Percentiles rank a stretch among this genome's conserved stretches.
phyloP scores from a whole-genome alignment of 2,888 invertebrate species.

The Phorcus lineatus region DNA sequence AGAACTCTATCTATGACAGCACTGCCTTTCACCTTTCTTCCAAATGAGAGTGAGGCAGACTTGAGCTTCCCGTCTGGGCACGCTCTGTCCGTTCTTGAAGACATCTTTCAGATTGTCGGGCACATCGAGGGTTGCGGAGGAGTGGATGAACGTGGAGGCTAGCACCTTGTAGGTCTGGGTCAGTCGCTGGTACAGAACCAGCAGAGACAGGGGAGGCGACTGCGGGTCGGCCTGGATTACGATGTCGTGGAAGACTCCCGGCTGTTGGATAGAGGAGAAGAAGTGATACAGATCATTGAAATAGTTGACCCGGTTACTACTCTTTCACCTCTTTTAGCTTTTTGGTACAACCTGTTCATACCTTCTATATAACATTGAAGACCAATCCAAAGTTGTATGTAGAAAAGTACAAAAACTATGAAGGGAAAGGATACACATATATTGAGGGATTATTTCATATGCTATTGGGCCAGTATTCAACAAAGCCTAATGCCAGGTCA shows the following conservation, averaged over 20 bases:
- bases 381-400: too few relatives aligned
- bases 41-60: conserved; percentile 84
- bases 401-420: too few relatives aligned
- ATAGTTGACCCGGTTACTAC: too few relatives aligned
- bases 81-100: conserved; percentile 37
- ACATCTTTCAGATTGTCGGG: conserved; percentile 62
- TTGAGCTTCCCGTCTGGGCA: conserved; percentile 72
- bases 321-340: too few relatives aligned
- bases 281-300: too few relatives aligned
- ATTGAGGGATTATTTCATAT: too few relatives aligned
- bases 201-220: conserved; percentile 82
- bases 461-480: too few relatives aligned
- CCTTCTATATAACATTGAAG: too few relatives aligned
- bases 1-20: too few relatives aligned
- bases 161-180: conserved; percentile 78
- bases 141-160: conserved; percentile 81
- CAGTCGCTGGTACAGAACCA: conserved; percentile 80
- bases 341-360: too few relatives aligned
- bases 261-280: conserved; percentile 12
- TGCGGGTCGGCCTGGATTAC: conserved; percentile 83
- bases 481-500: too few relatives aligned
- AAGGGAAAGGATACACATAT: too few relatives aligned
- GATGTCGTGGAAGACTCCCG: conserved; percentile 77
- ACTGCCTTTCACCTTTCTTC: conserved; percentile 79
- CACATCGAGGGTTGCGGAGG: conserved; percentile 78